Evolutionary conservation across 92 coral and sea anemone genomes (phyloP).

Genomic region (Palythoa caribaeorum): DNA sequence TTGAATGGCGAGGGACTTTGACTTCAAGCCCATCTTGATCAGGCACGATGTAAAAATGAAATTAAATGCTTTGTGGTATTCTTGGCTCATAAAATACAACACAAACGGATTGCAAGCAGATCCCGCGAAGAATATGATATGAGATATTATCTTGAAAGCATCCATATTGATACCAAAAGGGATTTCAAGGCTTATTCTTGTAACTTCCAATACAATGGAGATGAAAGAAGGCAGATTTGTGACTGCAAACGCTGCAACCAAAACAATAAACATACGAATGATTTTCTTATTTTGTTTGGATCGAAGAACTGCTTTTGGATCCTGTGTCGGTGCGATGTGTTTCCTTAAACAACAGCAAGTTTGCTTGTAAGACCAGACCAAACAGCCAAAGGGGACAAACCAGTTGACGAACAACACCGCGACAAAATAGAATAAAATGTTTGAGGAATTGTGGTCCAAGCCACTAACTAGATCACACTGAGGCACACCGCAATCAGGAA

Average conservation of each 20-base stretch:
- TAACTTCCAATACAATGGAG: neutral
- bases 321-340: conserved; percentile 8
- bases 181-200: neutral
- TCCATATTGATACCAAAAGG: neutral
- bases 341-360: conserved; percentile 2
- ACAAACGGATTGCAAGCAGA: conserved; percentile 13
- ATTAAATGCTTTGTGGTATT: conserved; percentile 33
- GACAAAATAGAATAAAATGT: neutral
- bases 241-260: conserved; percentile 4
- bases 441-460: neutral
- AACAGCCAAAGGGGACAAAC: neutral
- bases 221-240: neutral
- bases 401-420: neutral
- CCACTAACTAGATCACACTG: neutral
- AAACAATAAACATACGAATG: conserved; percentile 25
- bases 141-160: neutral
- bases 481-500: neutral
- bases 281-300: conserved; percentile 40
- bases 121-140: conserved; percentile 1
- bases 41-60: neutral
- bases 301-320: neutral
- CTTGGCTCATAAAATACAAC: conserved; percentile 35
- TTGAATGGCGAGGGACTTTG: neutral
- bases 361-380: conserved; percentile 32
- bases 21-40: neutral